Base-by-base conservation (phyloP, 1,140 invertebrate species). In the Drosophila melanica region DNA sequence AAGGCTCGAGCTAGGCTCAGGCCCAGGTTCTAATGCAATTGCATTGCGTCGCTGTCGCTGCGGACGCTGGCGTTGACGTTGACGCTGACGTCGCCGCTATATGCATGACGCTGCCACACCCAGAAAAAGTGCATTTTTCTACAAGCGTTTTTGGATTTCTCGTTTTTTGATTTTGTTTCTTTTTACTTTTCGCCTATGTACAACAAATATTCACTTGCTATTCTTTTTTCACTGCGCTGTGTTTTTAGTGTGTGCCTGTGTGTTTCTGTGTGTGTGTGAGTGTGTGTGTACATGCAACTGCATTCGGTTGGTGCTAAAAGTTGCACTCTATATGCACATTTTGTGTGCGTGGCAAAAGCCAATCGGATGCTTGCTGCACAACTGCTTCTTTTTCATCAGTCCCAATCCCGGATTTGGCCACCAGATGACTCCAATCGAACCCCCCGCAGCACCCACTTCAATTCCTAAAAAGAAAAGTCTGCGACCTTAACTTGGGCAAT, bases 311-410 rank as follows among this genome's bases (percentile, higher is more conserved):
- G 89, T 85, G 82, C 81, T 90, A 79, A 90, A 90, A 90, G 90
- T 82, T 90, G 89, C 89, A 90, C 81, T 90, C 85, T 90, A 90
- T 90, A 89, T 90, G 89, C 84, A 90, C 90, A 85, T 90, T 90
- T 90, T 82, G 87, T 90, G 85, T 90, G 78, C 84, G 84, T 85
- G 81, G 77, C 74, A 89, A 86, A 85, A 86, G 87, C 86, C 87
- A 90, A 90, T 90, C 78, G 81, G 87, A 70, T 75, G 86, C 86
- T 53, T 62, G 87, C 73, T 86, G 75, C 76, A 79, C 53, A 78
- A 44, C 74, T 84, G 78, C 75, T 86, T 80, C 70, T 72, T 71
- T 81, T 90, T 77, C 54, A 44, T 44, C 45, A 33, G 51, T 37
- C 63, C 45, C 63, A 51, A 60, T 51, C 64, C 64, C 50, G 18